A percentile compares a stretch with the other conserved stretches of the same genome.
These are phyloP conservation scores for Babylonia areolata DNA, from an alignment of 1,140 invertebrate genomes.

Conservation along the genomic window DNA sequence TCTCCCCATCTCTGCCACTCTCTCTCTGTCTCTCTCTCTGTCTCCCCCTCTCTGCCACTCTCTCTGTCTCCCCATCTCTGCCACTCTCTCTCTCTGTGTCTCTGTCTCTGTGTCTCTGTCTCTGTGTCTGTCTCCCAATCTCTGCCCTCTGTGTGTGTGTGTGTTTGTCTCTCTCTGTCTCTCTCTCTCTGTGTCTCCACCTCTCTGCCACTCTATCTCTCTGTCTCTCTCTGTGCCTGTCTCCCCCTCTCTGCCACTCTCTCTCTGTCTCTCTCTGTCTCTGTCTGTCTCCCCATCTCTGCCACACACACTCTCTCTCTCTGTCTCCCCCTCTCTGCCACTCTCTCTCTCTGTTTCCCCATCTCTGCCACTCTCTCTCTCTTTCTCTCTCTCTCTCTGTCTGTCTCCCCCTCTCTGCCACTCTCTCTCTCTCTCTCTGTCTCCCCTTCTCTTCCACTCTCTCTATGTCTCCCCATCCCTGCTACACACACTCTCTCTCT, in stretches of 20 bases:
- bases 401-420: background rate
- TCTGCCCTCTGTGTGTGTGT: too few relatives aligned
- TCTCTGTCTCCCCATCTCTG: background rate
- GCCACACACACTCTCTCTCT: too few relatives aligned
- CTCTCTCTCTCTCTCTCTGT: background rate
- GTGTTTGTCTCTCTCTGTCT: background rate
- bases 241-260: too few relatives aligned
- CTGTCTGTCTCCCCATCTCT: too few relatives aligned
- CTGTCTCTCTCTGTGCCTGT: too few relatives aligned
- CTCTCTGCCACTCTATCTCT: too few relatives aligned
- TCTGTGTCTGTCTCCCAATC: background rate
- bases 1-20: background rate
- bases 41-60: background rate
- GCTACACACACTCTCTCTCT: too few relatives aligned
- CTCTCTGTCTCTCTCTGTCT: too few relatives aligned
- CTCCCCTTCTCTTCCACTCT: background rate
- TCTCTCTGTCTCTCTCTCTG: background rate
- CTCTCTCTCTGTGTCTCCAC: background rate
- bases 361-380: background rate
- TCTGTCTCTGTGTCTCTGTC: background rate
- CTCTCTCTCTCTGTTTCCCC: background rate
- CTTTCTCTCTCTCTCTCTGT: slow-evolving; percentile 2
- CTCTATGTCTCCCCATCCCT: too few relatives aligned
- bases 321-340: too few relatives aligned
- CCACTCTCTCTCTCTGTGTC: background rate